Base-by-base conservation (phyloP, 2,888 invertebrate species). In the Gnatocerus cornutus region DNA sequence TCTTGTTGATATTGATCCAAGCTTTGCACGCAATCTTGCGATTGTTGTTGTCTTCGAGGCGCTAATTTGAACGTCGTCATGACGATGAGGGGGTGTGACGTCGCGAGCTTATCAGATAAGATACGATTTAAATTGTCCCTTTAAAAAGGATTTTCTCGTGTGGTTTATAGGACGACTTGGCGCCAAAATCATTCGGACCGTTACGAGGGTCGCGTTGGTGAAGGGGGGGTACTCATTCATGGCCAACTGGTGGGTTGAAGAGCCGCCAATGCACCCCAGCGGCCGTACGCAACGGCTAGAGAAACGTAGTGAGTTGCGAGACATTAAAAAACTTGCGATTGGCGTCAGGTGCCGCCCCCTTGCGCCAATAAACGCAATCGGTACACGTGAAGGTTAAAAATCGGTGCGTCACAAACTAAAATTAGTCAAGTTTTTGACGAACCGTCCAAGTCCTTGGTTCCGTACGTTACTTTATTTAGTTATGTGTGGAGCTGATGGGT, bases 301-400 rank as follows among this genome's bases (percentile, higher is more conserved):
- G 2, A 33, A 33, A 6, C 2, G 43, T n/a, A 1, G 43, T 12
- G 10, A 13, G 43, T 12, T 43, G n/a, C 3, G 33, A 9, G 33
- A 33, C 33, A 6, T 7, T 33, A 33, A 33, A 33, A n/a, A 33
- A 33, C 33, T 9, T 9, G 29, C 7, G 48, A 53, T 53, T 33
- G 6, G 53, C 39, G 53, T 1, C 1, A 10, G 53, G 61, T 62
- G 63, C 64, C 72, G 73, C 70, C 70, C 52, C 67, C 76, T 72
- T 53, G 72, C 56, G 72, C 45, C 58, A 43, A 55, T 76, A 76
- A 77, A 77, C 75, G 74, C 69, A 72, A 53, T 64, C 69, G 52
- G 27, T 5, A 48, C 53, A 68, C 71, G 72, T 74, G 76, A 76
- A 76, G 76, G 76, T 76, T 74, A 73, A 72, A 72, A 71, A 65